Percentiles rank a stretch among this genome's conserved stretches.
These are phyloP conservation scores for Pseudococcus jackbeardsleyi DNA, from an alignment of 2,888 invertebrate genomes.

Conservation along the genomic window DNA sequence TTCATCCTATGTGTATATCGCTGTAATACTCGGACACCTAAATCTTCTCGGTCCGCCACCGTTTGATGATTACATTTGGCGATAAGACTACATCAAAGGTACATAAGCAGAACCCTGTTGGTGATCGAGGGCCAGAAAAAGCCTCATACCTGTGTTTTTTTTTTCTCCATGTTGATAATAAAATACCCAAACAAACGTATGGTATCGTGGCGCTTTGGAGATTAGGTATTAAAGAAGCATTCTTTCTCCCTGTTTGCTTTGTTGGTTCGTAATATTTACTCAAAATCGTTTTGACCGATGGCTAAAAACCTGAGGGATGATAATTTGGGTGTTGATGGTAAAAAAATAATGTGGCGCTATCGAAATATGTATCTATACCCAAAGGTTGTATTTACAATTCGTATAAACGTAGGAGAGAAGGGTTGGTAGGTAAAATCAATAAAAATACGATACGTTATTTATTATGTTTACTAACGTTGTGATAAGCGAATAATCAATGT, in stretches of 20 bases:
- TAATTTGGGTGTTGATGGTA: background rate
- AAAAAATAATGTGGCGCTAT: background rate
- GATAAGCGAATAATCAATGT: conserved; percentile 34
- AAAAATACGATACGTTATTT: conserved; percentile 16
- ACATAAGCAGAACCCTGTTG: background rate
- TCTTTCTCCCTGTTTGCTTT: background rate
- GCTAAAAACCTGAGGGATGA: background rate
- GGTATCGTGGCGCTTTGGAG: background rate
- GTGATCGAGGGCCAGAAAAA: too few relatives aligned
- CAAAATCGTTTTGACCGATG: background rate
- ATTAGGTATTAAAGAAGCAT: background rate
- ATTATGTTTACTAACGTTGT: conserved; percentile 34
- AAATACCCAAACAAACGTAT: background rate
- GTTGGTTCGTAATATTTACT: background rate
- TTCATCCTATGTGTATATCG: too few relatives aligned
- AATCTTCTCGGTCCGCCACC: background rate
- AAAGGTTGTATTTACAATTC: background rate
- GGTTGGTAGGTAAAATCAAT: background rate
- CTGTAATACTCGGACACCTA: background rate
- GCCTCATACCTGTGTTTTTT: too few relatives aligned
- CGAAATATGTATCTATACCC: background rate
- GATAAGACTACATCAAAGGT: background rate
- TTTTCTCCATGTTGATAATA: too few relatives aligned
- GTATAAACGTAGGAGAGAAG: background rate
- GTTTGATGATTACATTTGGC: background rate